These are phyloP conservation scores for Acrobasis consociella DNA, from an alignment of 2,888 invertebrate species.

Conservation along the genomic window DNA sequence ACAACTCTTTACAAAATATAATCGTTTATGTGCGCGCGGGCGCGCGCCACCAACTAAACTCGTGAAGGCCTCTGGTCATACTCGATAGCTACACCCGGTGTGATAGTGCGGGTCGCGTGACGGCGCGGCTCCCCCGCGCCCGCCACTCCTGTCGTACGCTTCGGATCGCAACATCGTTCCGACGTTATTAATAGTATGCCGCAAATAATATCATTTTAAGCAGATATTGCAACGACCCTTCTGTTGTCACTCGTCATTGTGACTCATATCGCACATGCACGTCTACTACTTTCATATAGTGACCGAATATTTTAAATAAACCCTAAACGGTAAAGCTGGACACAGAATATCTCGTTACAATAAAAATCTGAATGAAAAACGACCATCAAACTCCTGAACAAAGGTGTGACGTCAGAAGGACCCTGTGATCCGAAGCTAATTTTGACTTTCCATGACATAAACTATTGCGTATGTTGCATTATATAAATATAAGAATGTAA, in stretches of 20 bases:
- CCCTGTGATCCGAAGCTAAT: neutral
- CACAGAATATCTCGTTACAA: too few species aligned
- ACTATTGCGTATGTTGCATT: slow-evolving; percentile 21
- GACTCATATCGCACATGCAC: too few species aligned
- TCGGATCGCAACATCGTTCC: neutral
- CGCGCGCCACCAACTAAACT: slow-evolving; percentile 53
- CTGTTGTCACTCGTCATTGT: too few species aligned
- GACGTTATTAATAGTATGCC: too few species aligned
- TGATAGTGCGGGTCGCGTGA: neutral
- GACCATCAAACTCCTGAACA: neutral
- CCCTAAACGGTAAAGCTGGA: too few species aligned
- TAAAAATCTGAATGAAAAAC: too few species aligned
- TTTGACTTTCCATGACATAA: slow-evolving; percentile 19
- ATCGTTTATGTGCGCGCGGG: slow-evolving; percentile 53
- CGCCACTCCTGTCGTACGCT: neutral
- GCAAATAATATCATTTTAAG: too few species aligned
- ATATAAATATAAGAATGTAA: slow-evolving; percentile 33
- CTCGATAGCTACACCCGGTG: slow-evolving; percentile 25
- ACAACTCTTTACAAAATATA: slow-evolving; percentile 80
- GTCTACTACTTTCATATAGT: too few species aligned
- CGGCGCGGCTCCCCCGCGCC: neutral
- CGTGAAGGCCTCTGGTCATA: slow-evolving; percentile 64
- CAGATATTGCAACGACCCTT: too few species aligned
- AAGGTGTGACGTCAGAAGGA: neutral
- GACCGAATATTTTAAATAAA: too few species aligned